Evolutionary conservation across 2,113 vertebrate genomes (phyloP).

Genomic region (Dissostichus mawsoni): DNA sequence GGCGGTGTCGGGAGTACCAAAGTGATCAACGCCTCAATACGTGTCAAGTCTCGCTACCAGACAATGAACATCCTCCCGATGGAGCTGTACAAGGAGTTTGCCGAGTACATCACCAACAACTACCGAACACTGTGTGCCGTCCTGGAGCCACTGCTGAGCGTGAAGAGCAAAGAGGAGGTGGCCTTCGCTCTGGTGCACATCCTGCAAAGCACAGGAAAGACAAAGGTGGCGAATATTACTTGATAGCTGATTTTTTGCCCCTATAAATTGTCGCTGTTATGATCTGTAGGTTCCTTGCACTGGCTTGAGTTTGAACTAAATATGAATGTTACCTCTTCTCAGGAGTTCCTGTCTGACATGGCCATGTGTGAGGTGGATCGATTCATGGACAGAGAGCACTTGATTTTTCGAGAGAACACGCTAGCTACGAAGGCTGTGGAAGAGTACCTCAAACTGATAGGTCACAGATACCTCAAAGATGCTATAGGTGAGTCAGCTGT

Average conservation of each 20-base stretch:
- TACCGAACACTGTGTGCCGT: constrained; percentile 95
- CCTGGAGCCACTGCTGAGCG: constrained; percentile 93
- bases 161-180: constrained; percentile 98
- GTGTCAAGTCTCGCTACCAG: constrained; percentile 96
- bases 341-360: constrained; percentile 99
- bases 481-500: constrained; percentile 89
- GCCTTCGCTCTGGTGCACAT: constrained; percentile 96
- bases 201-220: constrained; percentile 95
- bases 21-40: constrained; percentile 91
- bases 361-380: constrained; percentile 98
- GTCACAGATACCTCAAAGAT: constrained; percentile 99
- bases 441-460: constrained; percentile 98
- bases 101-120: constrained; percentile 97
- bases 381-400: constrained; percentile 96
- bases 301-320: neutral
- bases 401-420: constrained; percentile 98
- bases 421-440: constrained; percentile 99
- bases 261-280: neutral
- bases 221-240: constrained; percentile 85
- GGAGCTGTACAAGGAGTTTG: constrained; percentile 99
- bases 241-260: neutral
- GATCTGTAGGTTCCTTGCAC: neutral
- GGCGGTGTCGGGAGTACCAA: constrained; percentile 90
- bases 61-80: constrained; percentile 99
- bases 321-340: constrained; percentile 27